Conservation (phyloP, 2,797 vertebrate species). For the Hoplostethus atlanticus region DNA sequence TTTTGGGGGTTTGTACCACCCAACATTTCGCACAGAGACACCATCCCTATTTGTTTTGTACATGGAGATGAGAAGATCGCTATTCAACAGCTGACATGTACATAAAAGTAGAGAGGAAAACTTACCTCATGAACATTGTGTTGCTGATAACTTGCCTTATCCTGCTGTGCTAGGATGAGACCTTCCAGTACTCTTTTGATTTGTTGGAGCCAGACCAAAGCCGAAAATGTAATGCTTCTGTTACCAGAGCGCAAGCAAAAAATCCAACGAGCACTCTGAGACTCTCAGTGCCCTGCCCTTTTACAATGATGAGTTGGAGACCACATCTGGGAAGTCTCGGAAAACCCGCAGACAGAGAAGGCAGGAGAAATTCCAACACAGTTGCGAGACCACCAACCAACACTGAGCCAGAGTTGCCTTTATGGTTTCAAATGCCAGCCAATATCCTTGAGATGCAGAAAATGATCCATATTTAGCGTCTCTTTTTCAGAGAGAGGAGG, state of each 20-base stretch:
- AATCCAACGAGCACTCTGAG: no score
- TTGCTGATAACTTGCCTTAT: no score
- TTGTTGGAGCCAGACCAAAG: neutral
- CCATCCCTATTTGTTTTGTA: neutral
- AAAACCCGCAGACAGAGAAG: slow-evolving; percentile 10
- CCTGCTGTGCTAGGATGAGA: neutral
- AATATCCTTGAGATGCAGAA: slow-evolving; percentile 17
- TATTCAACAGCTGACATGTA: neutral
- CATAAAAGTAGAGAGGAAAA: neutral
- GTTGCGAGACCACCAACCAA: neutral
- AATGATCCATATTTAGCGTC: neutral
- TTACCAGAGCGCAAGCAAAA: no score
- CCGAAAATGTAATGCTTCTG: slow-evolving; percentile 1
- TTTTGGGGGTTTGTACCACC: neutral
- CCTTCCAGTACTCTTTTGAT: neutral
- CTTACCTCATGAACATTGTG: no score
- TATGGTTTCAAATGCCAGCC: neutral
- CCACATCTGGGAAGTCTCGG: neutral
- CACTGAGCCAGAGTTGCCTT: neutral
- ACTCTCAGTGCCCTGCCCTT: slow-evolving; percentile 11
- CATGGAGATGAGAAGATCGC: neutral
- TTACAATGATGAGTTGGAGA: slow-evolving; percentile 14
- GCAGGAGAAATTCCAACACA: neutral
- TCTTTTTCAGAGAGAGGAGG: neutral
- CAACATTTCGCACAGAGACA: neutral